These are phyloP conservation scores for Watsonalla binaria DNA, from an alignment of 2,888 invertebrate genomes.

Conservation along the genomic window DNA sequence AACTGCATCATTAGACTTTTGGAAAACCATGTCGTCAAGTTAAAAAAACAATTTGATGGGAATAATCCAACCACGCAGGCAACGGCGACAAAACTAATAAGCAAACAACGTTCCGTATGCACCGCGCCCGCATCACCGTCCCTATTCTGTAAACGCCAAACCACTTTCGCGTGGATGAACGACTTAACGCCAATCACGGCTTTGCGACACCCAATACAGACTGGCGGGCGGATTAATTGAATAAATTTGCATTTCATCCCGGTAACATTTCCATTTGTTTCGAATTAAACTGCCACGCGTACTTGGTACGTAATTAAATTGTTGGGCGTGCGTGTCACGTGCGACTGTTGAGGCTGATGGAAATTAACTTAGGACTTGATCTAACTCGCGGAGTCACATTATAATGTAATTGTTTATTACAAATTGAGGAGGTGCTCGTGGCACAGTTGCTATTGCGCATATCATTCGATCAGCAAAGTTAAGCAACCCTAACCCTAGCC, in stretches of 20 bases:
- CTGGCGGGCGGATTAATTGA: constrained; percentile 71
- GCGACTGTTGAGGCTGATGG: background rate
- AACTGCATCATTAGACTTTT: too few relatives aligned
- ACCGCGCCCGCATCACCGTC: constrained; percentile 27
- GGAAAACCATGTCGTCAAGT: too few relatives aligned
- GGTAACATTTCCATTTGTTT: constrained; percentile 72
- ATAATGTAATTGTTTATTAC: too few relatives aligned
- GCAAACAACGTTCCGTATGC: constrained; percentile 63
- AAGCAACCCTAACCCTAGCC: too few relatives aligned
- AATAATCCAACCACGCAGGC: background rate
- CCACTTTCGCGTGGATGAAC: constrained; percentile 54
- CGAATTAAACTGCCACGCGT: constrained; percentile 47
- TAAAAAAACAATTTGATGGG: too few relatives aligned
- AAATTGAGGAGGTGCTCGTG: too few relatives aligned
- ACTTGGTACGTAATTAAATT: constrained; percentile 20
- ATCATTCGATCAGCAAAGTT: too few relatives aligned
- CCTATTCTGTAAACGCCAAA: constrained; percentile 54
- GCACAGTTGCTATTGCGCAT: too few relatives aligned
- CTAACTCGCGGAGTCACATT: background rate
- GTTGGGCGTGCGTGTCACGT: constrained; percentile 3
- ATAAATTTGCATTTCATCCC: constrained; percentile 73
- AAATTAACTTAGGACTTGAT: background rate
- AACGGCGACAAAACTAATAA: constrained; percentile 40
- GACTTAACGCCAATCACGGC: constrained; percentile 73
- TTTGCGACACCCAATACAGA: constrained; percentile 69